A percentile compares a stretch with the other conserved stretches of the same genome.
Evolutionary conservation across 2,113 vertebrate species (phyloP).

Genomic region (Cisticola juncidis): DNA sequence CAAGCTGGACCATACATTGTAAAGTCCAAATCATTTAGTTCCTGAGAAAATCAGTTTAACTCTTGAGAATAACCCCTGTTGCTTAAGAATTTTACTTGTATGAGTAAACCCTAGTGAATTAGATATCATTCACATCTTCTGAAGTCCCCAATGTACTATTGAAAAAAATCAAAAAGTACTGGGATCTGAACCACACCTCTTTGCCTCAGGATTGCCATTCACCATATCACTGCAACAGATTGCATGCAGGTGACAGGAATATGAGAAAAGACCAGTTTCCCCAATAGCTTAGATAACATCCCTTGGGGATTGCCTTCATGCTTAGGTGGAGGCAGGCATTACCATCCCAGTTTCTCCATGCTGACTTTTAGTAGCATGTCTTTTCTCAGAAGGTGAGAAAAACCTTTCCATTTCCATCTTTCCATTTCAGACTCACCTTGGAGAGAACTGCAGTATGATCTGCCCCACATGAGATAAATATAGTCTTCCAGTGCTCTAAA

Average conservation of each 20-base stretch:
- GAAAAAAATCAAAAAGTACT: neutral
- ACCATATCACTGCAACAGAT: neutral
- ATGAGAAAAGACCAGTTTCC: neutral
- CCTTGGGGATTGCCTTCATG: fast-evolving
- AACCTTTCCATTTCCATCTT: neutral
- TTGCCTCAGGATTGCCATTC: neutral
- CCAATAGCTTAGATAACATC: neutral
- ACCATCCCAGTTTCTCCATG: neutral
- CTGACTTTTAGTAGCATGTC: neutral
- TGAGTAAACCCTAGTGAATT: neutral
- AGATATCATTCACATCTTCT: neutral
- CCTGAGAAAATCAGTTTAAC: neutral
- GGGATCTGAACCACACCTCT: neutral
- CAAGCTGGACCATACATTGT: neutral
- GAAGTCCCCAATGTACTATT: neutral
- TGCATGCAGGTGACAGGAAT: neutral
- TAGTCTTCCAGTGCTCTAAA: constrained; percentile 47
- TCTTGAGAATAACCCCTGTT: neutral
- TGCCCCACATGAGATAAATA: constrained; percentile 71
- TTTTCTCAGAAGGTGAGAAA: neutral
- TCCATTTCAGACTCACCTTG: constrained; percentile 59
- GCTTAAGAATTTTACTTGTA: neutral
- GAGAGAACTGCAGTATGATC: constrained; percentile 73
- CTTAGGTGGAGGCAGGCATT: neutral
- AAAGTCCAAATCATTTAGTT: neutral